Conservation (phyloP, 2,888 invertebrate species). For the Chesias legatella region DNA sequence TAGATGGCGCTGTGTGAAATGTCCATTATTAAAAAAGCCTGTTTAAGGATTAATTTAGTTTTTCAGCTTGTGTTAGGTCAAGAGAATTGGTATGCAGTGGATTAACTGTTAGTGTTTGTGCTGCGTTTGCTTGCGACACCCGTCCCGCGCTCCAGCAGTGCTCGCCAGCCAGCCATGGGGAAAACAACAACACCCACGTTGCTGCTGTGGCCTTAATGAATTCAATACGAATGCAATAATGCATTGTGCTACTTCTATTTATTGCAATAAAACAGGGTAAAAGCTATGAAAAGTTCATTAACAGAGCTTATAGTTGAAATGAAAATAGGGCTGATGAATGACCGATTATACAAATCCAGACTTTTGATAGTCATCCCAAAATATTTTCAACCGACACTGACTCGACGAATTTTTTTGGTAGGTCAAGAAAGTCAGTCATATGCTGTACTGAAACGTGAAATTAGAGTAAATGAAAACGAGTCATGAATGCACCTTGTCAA, state of each 20-base stretch:
- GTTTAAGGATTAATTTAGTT: background rate
- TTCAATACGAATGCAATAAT: slow-evolving; percentile 46
- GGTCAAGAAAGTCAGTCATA: no score
- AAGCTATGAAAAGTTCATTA: slow-evolving; percentile 7
- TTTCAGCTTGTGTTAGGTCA: slow-evolving; percentile 6
- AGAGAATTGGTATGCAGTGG: slow-evolving; percentile 11
- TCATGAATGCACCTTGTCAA: slow-evolving; percentile 13
- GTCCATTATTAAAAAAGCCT: no score
- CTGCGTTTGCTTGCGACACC: slow-evolving; percentile 52
- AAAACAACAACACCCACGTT: slow-evolving; percentile 56
- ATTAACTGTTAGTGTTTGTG: slow-evolving; percentile 8
- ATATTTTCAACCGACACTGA: no score
- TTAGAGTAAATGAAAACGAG: background rate
- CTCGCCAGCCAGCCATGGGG: slow-evolving; percentile 51
- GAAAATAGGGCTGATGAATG: no score
- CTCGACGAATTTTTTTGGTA: no score
- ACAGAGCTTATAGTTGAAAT: no score
- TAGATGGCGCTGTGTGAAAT: no score
- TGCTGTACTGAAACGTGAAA: no score
- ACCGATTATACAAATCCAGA: no score
- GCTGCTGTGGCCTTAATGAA: slow-evolving; percentile 47
- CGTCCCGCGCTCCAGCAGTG: slow-evolving; percentile 39
- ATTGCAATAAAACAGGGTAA: slow-evolving; percentile 36
- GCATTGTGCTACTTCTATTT: slow-evolving; percentile 43
- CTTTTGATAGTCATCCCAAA: no score